phyloP scores from a whole-genome alignment of 2,797 vertebrate species.

The Poliocrania exsul region DNA sequence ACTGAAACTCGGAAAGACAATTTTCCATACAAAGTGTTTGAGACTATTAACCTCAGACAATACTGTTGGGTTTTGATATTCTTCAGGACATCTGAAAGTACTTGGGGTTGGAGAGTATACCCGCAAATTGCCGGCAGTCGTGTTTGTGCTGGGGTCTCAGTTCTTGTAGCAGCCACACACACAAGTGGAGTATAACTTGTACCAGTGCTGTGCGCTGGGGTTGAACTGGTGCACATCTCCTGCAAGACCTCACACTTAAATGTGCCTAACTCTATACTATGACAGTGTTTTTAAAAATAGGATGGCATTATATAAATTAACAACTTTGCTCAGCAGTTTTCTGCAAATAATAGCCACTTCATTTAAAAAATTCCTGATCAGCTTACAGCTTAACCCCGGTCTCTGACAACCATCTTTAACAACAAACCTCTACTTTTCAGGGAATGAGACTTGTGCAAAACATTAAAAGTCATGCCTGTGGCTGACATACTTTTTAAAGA shows the following conservation, averaged over 20 bases:
- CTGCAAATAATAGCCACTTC: conserved; percentile 82
- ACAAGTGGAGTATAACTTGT: not conserved
- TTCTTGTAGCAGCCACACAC: not conserved
- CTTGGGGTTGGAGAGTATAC: not conserved
- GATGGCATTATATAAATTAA: conserved; percentile 14
- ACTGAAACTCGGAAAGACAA: not conserved
- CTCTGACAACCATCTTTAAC: conserved; percentile 71
- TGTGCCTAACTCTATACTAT: not conserved
- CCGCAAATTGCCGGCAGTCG: not conserved
- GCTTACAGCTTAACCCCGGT: conserved; percentile 81
- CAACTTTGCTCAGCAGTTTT: conserved; percentile 70
- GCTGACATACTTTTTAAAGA: not conserved
- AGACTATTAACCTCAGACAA: not conserved
- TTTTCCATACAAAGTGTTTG: not conserved
- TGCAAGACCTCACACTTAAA: not conserved
- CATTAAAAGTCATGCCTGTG: not conserved
- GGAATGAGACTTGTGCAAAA: not conserved
- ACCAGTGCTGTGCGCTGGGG: rapidly evolving
- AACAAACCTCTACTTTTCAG: conserved; percentile 62
- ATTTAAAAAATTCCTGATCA: conserved; percentile 90
- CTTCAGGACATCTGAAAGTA: not conserved
- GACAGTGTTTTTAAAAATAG: not conserved
- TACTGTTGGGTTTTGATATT: not conserved
- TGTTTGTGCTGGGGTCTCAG: not conserved
- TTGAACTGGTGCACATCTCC: not conserved